Evolutionary conservation across 1,140 invertebrate species (phyloP).

Genomic region (Euura saliciscinereae): DNA sequence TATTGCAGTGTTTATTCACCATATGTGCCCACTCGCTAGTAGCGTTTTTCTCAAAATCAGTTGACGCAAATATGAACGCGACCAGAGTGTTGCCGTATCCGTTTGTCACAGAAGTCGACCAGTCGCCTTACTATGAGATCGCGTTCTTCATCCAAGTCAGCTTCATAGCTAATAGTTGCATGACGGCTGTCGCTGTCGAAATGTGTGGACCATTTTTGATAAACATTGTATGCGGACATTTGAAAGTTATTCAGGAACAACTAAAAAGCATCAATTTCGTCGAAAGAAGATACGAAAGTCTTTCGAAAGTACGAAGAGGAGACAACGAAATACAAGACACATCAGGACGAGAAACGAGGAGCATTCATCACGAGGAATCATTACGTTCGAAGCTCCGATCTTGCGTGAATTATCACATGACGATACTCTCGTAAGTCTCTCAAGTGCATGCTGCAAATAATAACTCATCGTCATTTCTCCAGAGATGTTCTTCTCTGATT

Average conservation of each 20-base stretch:
- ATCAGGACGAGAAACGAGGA: neutral
- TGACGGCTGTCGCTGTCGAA: conserved; percentile 31
- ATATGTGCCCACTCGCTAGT: conserved; percentile 32
- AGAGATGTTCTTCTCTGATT: conserved; percentile 8
- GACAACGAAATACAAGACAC: neutral
- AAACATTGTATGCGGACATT: conserved; percentile 31
- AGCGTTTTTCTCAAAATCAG: conserved; percentile 21
- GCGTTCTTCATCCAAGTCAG: conserved; percentile 27
- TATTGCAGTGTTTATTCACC: conserved; percentile 32
- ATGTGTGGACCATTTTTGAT: conserved; percentile 31
- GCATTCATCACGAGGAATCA: conserved; percentile 16
- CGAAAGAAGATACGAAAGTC: no score
- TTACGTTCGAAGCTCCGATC: conserved; percentile 1
- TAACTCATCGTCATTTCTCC: neutral
- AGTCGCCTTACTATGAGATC: conserved; percentile 36
- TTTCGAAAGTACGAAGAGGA: no score
- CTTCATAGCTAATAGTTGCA: conserved; percentile 24
- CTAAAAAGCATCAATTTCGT: neutral
- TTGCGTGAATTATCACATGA: conserved; percentile 29
- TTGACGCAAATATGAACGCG: neutral
- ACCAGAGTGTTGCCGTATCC: conserved; percentile 31
- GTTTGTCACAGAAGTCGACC: conserved; percentile 23
- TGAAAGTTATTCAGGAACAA: conserved; percentile 26
- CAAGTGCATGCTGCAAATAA: neutral
- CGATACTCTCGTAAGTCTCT: conserved; percentile 29